phyloP scores from a whole-genome alignment of 1,140 invertebrate species.

The Harpegnathos saltator region DNA sequence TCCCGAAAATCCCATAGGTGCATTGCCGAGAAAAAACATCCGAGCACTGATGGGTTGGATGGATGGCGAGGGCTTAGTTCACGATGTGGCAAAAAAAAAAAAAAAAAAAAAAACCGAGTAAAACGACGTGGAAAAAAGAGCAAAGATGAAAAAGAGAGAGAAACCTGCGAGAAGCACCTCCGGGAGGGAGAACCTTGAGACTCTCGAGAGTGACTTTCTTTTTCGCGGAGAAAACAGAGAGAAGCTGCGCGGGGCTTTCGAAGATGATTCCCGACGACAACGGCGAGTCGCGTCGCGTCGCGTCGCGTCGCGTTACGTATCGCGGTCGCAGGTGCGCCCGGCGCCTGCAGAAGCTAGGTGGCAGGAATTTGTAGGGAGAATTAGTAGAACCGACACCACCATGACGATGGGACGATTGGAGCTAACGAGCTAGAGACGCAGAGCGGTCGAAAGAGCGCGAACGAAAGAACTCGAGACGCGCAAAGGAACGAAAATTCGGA shows the following conservation, averaged over 20 bases:
- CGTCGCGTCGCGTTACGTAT: background rate
- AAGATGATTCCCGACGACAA: background rate
- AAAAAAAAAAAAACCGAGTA: background rate
- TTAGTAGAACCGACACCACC: background rate
- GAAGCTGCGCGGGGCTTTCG: constrained; percentile 12
- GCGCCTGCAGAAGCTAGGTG: background rate
- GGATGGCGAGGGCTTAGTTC: constrained; percentile 81
- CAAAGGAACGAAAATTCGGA: constrained; percentile 35
- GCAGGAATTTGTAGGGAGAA: constrained; percentile 7
- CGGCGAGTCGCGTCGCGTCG: background rate
- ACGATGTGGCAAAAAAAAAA: constrained; percentile 57
- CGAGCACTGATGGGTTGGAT: constrained; percentile 76
- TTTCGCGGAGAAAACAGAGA: constrained; percentile 15
- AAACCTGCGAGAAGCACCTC: background rate
- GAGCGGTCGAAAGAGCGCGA: constrained; percentile 26
- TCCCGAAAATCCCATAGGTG: constrained; percentile 74
- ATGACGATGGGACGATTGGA: background rate
- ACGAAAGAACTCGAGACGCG: background rate
- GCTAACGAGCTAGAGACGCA: background rate
- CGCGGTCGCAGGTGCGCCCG: background rate
- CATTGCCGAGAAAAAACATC: constrained; percentile 77
- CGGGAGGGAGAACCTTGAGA: background rate
- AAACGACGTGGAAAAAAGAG: background rate
- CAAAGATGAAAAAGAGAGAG: constrained; percentile 9
- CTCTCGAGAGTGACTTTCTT: constrained; percentile 22